Conservation (phyloP, 2,113 vertebrate species). For the Phalacrocorax pelagicus region DNA sequence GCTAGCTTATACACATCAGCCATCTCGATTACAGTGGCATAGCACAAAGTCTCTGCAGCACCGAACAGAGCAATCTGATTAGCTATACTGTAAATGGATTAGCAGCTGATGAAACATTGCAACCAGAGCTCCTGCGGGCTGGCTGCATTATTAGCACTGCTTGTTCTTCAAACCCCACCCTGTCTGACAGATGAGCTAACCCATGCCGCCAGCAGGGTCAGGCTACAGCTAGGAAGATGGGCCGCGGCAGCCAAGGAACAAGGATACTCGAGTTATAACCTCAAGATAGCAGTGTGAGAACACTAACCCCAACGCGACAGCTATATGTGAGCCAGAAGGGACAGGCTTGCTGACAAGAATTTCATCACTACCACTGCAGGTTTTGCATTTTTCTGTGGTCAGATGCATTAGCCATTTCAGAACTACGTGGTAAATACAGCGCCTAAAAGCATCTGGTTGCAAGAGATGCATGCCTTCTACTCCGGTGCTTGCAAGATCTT, state of each 20-base stretch:
- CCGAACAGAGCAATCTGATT: background rate
- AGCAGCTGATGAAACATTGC: background rate
- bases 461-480: background rate
- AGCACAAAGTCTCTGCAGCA: background rate
- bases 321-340: background rate
- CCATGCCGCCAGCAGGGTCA: accelerated
- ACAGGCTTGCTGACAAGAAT: background rate
- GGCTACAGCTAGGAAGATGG: background rate
- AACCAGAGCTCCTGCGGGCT: background rate
- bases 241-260: background rate
- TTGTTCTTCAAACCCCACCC: background rate
- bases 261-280: background rate
- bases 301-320: background rate
- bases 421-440: background rate
- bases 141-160: accelerated
- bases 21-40: background rate
- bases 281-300: background rate
- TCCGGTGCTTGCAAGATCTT: background rate
- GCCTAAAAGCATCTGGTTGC: background rate
- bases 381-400: background rate
- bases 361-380: background rate
- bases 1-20: background rate
- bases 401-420: background rate
- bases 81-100: background rate
- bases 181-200: accelerated